Evolutionary conservation across 2,797 vertebrate species (phyloP).

Genomic region (Esox masquinongy): DNA sequence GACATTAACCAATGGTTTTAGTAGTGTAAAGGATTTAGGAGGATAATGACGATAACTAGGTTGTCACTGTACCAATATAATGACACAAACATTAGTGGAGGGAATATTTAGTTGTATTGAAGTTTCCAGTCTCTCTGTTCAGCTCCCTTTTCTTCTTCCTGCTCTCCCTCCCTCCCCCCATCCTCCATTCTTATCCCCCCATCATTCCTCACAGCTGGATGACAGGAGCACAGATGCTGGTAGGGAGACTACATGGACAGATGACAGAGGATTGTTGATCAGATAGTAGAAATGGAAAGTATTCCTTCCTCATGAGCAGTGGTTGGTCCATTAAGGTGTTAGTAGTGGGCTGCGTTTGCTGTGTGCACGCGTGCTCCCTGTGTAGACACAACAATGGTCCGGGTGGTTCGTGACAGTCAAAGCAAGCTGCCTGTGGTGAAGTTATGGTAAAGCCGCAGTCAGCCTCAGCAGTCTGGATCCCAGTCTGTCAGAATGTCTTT

Average conservation of each 20-base stretch:
- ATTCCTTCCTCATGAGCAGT: background rate
- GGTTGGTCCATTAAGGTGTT: background rate
- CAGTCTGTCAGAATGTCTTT: slow-evolving; percentile 2
- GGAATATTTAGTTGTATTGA: background rate
- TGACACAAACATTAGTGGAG: background rate
- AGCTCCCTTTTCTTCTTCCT: slow-evolving; percentile 46
- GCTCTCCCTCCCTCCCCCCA: slow-evolving; percentile 7
- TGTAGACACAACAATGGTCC: background rate
- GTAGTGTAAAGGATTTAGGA: background rate
- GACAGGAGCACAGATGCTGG: slow-evolving; percentile 53
- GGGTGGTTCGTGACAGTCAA: background rate
- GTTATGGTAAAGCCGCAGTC: background rate
- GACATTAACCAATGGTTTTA: background rate
- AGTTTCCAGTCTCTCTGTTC: slow-evolving; percentile 31
- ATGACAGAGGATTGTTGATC: background rate
- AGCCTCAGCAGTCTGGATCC: background rate
- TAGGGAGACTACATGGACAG: background rate
- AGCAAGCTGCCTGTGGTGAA: background rate
- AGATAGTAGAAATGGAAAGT: background rate
- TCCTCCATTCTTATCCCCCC: slow-evolving; percentile 38
- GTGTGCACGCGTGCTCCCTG: background rate
- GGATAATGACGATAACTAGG: background rate
- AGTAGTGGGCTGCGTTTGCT: background rate
- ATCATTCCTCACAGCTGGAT: slow-evolving; percentile 46
- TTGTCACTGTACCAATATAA: background rate